Base-by-base conservation (phyloP, 2,113 vertebrate genomes). In the Mugil cephalus region DNA sequence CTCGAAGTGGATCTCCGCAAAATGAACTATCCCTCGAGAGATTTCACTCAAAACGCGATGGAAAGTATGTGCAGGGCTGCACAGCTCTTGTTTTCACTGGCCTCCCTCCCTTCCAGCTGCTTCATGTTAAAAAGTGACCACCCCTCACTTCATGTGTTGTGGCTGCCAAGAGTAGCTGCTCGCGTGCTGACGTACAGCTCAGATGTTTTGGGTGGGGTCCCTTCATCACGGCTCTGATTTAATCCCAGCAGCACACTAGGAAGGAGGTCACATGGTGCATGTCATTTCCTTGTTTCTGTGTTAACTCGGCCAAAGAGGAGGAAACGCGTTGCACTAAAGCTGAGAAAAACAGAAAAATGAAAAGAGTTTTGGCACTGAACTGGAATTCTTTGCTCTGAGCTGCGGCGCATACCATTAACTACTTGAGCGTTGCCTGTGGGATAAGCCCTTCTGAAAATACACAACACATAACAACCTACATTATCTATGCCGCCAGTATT, bases 201-300 rank as follows among this genome's bases (percentile, higher is more conserved):
- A 38, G 36, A 62, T 77, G 61, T 48, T 59, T 50, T 36, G 82
- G 87, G 84, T 52, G 79, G 69, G 55, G 59, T 67, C 54, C 9
- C 35, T 50, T 48, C 4, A 48, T 56, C 21, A n/a, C 17, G 43
- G 14, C 12, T 79, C 45, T 24, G 51, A 55, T 74, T 52, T 19
- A 51, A 36, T 68, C 51, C 36, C 61, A 56, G 45, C 19, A 21
- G 40, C 39, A 70, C 24, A 46, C 2, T 3, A 21, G 8, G 13
- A 19, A 39, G 46, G 18, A 58, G 34, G 43, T 34, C 63, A 48
- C 11, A 50, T 19, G 35, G 40, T 39, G 40, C 51, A 24, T 38
- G 39, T 13, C 12, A 61, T 17, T 15, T n/a, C 56, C 13, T 6
- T 69, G 14, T 51, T 48, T 30, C n/a, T 48, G 12, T 18, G 39